A percentile compares a stretch with the other conserved stretches of the same genome.
Evolutionary conservation across 1,140 invertebrate species (phyloP).

Genomic region (Chlorops oryzae): DNA sequence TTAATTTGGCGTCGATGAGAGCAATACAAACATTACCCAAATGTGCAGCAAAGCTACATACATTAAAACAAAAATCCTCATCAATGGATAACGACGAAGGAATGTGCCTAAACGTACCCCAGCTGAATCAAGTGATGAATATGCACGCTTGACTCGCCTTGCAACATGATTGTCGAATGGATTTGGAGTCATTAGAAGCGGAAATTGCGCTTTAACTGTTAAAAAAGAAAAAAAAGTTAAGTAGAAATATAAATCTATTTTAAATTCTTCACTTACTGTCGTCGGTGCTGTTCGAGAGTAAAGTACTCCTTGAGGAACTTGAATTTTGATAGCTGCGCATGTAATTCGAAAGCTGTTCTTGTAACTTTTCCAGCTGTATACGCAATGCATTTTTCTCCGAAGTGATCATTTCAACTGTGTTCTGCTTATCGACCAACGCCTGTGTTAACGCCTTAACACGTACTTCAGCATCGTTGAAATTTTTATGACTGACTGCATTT

Average conservation of each 20-base stretch:
- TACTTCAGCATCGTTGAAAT: constrained; percentile 57
- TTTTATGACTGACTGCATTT: constrained; percentile 21
- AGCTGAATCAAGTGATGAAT: constrained; percentile 66
- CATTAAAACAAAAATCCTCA: constrained; percentile 68
- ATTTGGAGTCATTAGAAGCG: constrained; percentile 66
- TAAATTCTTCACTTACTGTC: constrained; percentile 47
- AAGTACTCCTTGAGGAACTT: constrained; percentile 19
- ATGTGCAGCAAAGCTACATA: constrained; percentile 51
- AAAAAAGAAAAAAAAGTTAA: not conserved
- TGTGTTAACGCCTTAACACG: constrained; percentile 67
- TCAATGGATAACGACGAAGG: constrained; percentile 71
- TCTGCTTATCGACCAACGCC: constrained; percentile 75
- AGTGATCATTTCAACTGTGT: constrained; percentile 66
- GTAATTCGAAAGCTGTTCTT: constrained; percentile 55
- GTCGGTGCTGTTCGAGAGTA: constrained; percentile 60
- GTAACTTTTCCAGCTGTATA: constrained; percentile 72
- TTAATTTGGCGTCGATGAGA: constrained; percentile 42
- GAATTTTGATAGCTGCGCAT: no score
- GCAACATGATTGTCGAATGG: constrained; percentile 73
- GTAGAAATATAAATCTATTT: not conserved
- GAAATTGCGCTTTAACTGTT: constrained; percentile 58
- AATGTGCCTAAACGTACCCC: constrained; percentile 74
- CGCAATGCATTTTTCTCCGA: constrained; percentile 73
- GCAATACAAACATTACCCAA: constrained; percentile 44
- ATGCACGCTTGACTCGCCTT: constrained; percentile 71